Evolutionary conservation across 2,113 vertebrate species (phyloP).

Genomic region (Eleginops maclovinus): DNA sequence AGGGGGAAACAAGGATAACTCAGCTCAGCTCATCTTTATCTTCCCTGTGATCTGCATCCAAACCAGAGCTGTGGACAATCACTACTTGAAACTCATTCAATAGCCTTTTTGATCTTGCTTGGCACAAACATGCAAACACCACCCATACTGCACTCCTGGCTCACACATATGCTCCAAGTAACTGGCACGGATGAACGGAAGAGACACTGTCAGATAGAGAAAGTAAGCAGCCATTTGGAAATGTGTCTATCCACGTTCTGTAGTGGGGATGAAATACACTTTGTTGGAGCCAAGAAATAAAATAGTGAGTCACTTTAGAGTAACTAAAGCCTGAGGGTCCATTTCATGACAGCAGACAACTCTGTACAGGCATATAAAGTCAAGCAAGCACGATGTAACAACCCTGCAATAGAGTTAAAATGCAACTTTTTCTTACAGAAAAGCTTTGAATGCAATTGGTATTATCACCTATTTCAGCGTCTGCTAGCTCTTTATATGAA

Average conservation of each 20-base stretch:
- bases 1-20: constrained; percentile 58
- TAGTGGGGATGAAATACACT: constrained; percentile 1
- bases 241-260: constrained; percentile 9
- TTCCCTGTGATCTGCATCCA: constrained; percentile 74
- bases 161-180: constrained; percentile 48
- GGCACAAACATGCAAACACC: constrained; percentile 61
- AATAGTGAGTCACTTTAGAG: constrained; percentile 22
- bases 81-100: constrained; percentile 67
- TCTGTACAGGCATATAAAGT: constrained; percentile 11
- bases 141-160: constrained; percentile 56
- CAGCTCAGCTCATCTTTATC: constrained; percentile 64
- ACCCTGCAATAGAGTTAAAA: constrained; percentile 17
- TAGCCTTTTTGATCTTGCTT: constrained; percentile 67
- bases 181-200: constrained; percentile 38
- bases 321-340: constrained; percentile 23
- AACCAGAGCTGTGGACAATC: constrained; percentile 64
- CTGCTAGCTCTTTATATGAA: constrained; percentile 26
- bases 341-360: constrained; percentile 18
- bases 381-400: constrained; percentile 1
- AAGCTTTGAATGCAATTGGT: constrained; percentile 11
- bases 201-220: neutral
- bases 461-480: constrained; percentile 31
- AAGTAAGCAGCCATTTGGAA: constrained; percentile 24
- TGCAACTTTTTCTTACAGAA: constrained; percentile 2
- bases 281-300: constrained; percentile 14